phyloP scores from a whole-genome alignment of 2,888 invertebrate genomes.

The Phymatocera aterrima region DNA sequence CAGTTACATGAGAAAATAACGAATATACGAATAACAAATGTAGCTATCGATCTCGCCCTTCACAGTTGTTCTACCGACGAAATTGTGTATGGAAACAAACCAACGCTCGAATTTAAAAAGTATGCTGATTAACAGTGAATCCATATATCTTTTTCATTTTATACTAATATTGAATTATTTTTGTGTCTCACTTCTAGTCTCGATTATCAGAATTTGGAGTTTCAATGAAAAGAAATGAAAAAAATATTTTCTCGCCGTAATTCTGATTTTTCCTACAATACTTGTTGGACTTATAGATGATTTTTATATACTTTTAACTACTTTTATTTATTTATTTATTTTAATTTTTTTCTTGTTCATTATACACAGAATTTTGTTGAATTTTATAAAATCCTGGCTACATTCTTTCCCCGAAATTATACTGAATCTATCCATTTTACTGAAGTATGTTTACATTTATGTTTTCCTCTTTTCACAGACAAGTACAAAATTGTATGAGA shows the following conservation, averaged over 20 bases:
- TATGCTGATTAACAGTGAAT: not conserved
- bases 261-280: too few species aligned
- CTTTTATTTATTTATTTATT: not conserved
- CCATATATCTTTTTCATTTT: not conserved
- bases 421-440: too few species aligned
- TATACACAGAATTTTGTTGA: not conserved
- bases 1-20: slow-evolving; percentile 51
- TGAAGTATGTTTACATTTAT: not conserved
- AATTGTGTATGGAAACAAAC: not conserved
- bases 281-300: too few species aligned
- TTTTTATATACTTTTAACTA: too few species aligned
- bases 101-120: slow-evolving; percentile 6
- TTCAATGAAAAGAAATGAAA: too few species aligned
- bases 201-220: too few species aligned
- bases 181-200: not conserved
- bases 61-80: slow-evolving; percentile 55
- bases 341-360: not conserved
- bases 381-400: too few species aligned
- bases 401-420: too few species aligned
- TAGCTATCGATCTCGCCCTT: slow-evolving; percentile 52
- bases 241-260: not conserved
- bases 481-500: slow-evolving; percentile 49
- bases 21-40: slow-evolving; percentile 50
- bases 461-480: slow-evolving; percentile 50
- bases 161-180: not conserved